Percentiles rank a stretch among this genome's conserved stretches.
phyloP scores from a whole-genome alignment of 2,888 invertebrate species.

The Limnephilus lunatus region DNA sequence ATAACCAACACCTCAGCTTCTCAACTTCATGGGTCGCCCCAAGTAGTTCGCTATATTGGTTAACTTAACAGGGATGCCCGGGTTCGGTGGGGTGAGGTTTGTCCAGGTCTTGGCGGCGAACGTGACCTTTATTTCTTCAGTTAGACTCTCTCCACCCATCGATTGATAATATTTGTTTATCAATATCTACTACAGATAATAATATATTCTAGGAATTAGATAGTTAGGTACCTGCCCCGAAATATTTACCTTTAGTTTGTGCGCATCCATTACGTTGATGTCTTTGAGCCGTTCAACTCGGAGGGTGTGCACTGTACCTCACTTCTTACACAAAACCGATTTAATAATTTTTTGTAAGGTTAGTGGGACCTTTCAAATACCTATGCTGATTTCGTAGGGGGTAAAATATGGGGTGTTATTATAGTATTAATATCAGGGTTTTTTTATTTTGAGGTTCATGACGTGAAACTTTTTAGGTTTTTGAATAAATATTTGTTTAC shows the following conservation, averaged over 20 bases:
- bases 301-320: not conserved
- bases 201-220: not conserved
- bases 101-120: no score
- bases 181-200: no score
- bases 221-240: not conserved
- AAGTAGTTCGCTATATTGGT: no score
- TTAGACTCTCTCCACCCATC: no score
- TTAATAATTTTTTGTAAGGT: not conserved
- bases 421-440: not conserved
- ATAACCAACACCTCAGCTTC: no score
- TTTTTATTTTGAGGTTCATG: not conserved
- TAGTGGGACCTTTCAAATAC: slow-evolving; percentile 2
- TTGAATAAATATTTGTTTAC: not conserved
- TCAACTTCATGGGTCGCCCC: no score
- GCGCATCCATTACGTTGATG: not conserved
- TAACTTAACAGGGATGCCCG: no score
- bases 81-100: no score
- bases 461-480: not conserved
- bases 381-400: not conserved
- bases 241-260: not conserved
- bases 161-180: no score
- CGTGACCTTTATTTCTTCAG: no score
- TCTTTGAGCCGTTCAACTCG: not conserved
- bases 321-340: not conserved
- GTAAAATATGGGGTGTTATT: not conserved